These are phyloP conservation scores for Cichlasoma orientale DNA, from an alignment of 2,797 vertebrate species.

Conservation along the genomic window DNA sequence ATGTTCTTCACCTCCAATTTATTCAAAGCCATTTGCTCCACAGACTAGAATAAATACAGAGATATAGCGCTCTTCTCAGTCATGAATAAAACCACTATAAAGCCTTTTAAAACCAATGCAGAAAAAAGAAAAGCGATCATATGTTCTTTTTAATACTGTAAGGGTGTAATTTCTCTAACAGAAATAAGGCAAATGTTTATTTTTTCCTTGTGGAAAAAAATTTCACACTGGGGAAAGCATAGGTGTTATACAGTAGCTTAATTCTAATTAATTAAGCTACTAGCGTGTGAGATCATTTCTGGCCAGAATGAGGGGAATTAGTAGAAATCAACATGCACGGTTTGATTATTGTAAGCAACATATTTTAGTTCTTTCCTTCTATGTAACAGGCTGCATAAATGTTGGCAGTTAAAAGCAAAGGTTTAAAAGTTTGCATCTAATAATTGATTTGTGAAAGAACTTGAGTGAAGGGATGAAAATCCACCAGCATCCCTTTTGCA, in stretches of 20 bases:
- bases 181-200: background rate
- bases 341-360: no score
- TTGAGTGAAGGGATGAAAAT: background rate
- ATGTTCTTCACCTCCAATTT: slow-evolving; percentile 3
- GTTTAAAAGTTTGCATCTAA: background rate
- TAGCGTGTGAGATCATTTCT: background rate
- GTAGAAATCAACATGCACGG: background rate
- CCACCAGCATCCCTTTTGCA: background rate
- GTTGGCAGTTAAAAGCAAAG: background rate
- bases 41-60: background rate
- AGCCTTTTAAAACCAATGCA: background rate
- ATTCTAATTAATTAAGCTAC: background rate
- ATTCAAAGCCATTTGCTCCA: background rate
- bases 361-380: background rate
- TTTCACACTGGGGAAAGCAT: background rate
- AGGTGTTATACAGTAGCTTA: background rate
- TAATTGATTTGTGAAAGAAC: background rate
- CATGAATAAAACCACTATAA: background rate
- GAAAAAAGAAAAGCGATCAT: background rate
- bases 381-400: background rate
- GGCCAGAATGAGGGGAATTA: background rate
- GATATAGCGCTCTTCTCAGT: background rate
- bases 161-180: background rate
- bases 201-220: background rate
- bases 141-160: background rate